Evolutionary conservation across 1,140 invertebrate species (phyloP).

Genomic region (Lamellibrachia luymesi): DNA sequence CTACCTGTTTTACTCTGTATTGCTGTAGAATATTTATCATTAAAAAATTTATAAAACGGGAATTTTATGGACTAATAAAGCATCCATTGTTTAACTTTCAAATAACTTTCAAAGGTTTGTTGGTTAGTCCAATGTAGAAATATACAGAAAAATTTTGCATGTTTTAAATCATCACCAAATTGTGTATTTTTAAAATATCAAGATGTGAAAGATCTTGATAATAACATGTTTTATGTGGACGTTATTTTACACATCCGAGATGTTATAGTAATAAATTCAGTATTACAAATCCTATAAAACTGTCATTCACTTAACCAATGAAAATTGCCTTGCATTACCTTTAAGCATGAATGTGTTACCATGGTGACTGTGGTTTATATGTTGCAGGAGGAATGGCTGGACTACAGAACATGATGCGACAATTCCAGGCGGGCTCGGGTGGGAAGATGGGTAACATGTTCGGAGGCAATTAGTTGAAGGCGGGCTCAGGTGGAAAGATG

Average conservation of each 20-base stretch:
- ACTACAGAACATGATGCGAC: slow-evolving; percentile 96
- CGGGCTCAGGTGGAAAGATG: slow-evolving; percentile 24
- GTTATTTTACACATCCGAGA: too few species aligned
- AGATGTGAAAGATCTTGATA: too few species aligned
- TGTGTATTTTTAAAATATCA: too few species aligned
- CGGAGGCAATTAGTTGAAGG: slow-evolving; percentile 48
- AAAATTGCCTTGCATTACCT: slow-evolving; percentile 31
- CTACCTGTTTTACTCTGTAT: too few species aligned
- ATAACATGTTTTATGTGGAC: too few species aligned
- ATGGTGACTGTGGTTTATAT: slow-evolving; percentile 41
- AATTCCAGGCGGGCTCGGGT: slow-evolving; percentile 68
- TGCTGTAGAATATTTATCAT: too few species aligned
- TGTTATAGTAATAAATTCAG: background rate
- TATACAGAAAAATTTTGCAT: too few species aligned
- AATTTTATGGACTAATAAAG: too few species aligned
- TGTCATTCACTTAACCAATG: slow-evolving; percentile 17
- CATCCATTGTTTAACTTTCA: too few species aligned
- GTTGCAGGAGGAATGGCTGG: slow-evolving; percentile 89
- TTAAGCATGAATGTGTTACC: slow-evolving; percentile 27
- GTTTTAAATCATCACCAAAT: background rate
- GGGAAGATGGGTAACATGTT: slow-evolving; percentile 28
- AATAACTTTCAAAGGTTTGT: too few species aligned
- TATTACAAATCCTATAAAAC: background rate
- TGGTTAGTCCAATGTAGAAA: too few species aligned
- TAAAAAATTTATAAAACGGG: too few species aligned